These are phyloP conservation scores for Periphyllus acericola DNA, from an alignment of 2,888 invertebrate species.

Conservation along the genomic window DNA sequence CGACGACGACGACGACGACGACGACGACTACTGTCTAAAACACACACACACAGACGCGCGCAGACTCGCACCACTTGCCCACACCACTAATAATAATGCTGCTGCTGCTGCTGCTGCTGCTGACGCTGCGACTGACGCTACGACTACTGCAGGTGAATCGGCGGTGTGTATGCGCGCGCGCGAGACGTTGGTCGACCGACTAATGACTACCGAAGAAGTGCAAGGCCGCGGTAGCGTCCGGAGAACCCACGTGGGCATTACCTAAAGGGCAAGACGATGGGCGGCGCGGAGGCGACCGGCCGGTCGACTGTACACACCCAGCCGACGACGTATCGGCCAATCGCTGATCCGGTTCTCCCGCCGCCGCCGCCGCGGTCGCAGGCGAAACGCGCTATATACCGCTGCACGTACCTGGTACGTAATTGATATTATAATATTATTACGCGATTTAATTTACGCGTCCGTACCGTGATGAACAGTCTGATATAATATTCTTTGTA, in stretches of 20 bases:
- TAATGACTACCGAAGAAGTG: constrained; percentile 58
- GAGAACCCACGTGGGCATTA: constrained; percentile 56
- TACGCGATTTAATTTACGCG: too few species aligned
- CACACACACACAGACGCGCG: not conserved
- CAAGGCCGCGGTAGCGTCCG: constrained; percentile 41
- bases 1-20: not conserved
- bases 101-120: not conserved
- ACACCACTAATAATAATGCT: not conserved
- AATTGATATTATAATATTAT: too few species aligned
- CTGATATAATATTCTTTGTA: too few species aligned
- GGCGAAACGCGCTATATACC: too few species aligned
- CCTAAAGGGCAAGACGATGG: constrained; percentile 52
- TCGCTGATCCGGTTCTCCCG: constrained; percentile 14
- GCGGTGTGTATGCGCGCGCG: not conserved
- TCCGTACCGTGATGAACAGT: too few species aligned
- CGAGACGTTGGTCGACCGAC: constrained; percentile 46
- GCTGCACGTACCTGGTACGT: too few species aligned
- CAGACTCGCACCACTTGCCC: not conserved
- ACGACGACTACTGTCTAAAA: not conserved
- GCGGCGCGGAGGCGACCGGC: constrained; percentile 52
- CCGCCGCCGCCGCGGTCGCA: not conserved
- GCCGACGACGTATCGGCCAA: constrained; percentile 24
- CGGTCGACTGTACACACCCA: constrained; percentile 4
- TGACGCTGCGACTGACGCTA: not conserved
- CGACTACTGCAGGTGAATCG: too few species aligned